phyloP scores from a whole-genome alignment of 1,140 invertebrate species.

The Melanaphis sacchari region DNA sequence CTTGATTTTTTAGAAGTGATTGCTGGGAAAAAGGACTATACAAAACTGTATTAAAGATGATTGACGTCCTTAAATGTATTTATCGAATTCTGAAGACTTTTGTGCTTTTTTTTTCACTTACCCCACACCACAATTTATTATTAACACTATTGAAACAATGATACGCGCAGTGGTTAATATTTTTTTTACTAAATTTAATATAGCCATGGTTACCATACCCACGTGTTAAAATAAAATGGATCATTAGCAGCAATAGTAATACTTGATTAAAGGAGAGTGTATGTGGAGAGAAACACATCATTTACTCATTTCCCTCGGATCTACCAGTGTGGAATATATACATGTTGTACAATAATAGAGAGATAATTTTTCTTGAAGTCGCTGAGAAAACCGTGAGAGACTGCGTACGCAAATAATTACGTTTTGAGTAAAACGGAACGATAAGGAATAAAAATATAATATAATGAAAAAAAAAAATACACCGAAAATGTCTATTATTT shows the following conservation, averaged over 20 bases:
- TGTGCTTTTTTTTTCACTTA: background rate
- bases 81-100: background rate
- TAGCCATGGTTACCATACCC: background rate
- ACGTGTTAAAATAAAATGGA: background rate
- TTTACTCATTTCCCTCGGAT: background rate
- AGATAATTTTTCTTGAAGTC: background rate
- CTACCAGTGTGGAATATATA: background rate
- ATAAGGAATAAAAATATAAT: background rate
- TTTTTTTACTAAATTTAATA: background rate
- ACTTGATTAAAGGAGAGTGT: rapidly evolving
- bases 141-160: background rate
- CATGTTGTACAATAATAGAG: background rate
- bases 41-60: background rate
- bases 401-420: conserved; percentile 29
- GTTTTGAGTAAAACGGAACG: background rate
- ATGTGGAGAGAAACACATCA: background rate
- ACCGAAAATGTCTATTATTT: background rate
- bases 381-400: background rate
- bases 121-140: background rate
- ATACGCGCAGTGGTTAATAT: background rate
- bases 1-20: background rate
- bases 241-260: background rate
- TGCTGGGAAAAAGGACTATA: background rate
- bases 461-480: background rate
- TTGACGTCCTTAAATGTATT: background rate